Evolutionary conservation across 1,140 invertebrate genomes (phyloP).

Genomic region (Sycophaga agraensis): DNA sequence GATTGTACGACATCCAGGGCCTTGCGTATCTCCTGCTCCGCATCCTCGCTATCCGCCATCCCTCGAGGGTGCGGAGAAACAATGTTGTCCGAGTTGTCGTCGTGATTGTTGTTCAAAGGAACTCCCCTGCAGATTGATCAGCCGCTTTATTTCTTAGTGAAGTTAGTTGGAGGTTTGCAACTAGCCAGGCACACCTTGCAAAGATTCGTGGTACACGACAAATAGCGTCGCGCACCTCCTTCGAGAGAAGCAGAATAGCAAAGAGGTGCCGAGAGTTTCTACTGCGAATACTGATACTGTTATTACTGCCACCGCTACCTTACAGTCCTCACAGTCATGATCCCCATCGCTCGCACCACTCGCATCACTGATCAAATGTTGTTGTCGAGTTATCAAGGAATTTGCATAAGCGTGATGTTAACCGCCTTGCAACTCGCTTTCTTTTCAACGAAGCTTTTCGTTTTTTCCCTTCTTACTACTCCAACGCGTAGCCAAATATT

Average conservation of each 20-base stretch:
- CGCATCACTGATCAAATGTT: too few relatives aligned
- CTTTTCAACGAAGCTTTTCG: too few relatives aligned
- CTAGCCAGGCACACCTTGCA: background rate
- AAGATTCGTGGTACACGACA: background rate
- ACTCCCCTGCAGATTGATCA: too few relatives aligned
- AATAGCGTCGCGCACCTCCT: background rate
- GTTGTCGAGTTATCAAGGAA: too few relatives aligned
- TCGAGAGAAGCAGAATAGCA: too few relatives aligned
- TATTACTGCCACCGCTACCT: background rate
- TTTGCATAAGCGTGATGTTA: too few relatives aligned
- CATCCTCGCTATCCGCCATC: conserved; percentile 59
- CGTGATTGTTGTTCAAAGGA: background rate
- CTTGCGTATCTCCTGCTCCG: conserved; percentile 61
- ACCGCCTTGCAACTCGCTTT: too few relatives aligned
- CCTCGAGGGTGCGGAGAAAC: conserved; percentile 34
- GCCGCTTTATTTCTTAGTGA: too few relatives aligned
- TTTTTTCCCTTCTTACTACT: too few relatives aligned
- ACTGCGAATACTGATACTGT: too few relatives aligned
- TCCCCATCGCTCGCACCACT: background rate
- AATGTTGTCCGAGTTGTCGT: conserved; percentile 1
- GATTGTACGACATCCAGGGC: conserved; percentile 73
- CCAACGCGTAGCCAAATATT: conserved; percentile 10
- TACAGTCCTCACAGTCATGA: background rate
- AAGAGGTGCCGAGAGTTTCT: background rate
- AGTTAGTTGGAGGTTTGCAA: too few relatives aligned